Evolutionary conservation across 2,797 vertebrate species (phyloP).

Genomic region (Distichodus sexfasciatus): DNA sequence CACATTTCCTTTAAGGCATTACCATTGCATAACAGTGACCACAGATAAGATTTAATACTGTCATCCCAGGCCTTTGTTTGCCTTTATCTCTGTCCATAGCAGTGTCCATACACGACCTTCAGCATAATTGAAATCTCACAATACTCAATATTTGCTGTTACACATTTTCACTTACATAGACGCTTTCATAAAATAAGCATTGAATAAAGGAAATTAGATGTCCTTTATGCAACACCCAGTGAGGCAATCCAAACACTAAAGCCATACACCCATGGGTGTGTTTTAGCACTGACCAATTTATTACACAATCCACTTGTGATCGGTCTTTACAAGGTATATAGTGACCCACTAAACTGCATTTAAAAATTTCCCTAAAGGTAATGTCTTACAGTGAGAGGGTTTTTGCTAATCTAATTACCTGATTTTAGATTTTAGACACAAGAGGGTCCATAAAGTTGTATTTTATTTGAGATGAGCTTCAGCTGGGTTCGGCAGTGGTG

Average conservation of each 20-base stretch:
- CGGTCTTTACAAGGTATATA: not conserved
- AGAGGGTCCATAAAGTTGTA: too few species aligned
- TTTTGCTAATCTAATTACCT: too few species aligned
- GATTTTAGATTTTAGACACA: too few species aligned
- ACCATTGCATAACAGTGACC: not conserved
- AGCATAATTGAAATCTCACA: not conserved
- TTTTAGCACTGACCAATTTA: not conserved
- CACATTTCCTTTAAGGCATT: not conserved
- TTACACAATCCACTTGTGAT: not conserved
- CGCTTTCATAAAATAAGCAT: not conserved
- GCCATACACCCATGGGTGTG: not conserved
- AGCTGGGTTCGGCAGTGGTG: too few species aligned
- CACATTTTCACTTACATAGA: not conserved
- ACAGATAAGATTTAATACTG: conserved; percentile 1
- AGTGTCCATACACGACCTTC: not conserved
- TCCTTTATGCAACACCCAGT: not conserved
- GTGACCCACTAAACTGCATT: not conserved
- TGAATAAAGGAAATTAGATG: not conserved
- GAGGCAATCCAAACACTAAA: not conserved
- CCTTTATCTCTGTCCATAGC: not conserved
- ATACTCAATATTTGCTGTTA: not conserved
- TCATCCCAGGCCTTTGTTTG: not conserved
- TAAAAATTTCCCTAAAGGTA: not conserved
- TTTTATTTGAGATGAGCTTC: too few species aligned
- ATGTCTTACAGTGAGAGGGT: too few species aligned